Percentiles rank a stretch among this genome's conserved stretches.
Evolutionary conservation across 2,113 vertebrate species (phyloP).

Genomic region (Alligator sinensis): DNA sequence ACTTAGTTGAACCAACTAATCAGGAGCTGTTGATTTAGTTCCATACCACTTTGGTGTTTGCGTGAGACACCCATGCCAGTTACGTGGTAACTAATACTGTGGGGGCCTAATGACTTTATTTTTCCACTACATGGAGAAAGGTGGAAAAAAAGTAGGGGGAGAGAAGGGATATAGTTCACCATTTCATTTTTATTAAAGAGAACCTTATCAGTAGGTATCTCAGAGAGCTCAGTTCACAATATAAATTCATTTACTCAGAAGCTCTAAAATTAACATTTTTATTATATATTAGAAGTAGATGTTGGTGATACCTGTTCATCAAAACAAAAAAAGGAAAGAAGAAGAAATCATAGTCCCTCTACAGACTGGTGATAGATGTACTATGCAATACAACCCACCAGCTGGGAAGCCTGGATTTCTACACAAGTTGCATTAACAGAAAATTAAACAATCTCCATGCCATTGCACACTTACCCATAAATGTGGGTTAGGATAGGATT

Average conservation of each 20-base stretch:
- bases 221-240: background rate
- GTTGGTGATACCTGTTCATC: background rate
- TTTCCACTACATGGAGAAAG: slow-evolving; percentile 47
- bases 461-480: slow-evolving; percentile 39
- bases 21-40: slow-evolving; percentile 81
- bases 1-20: slow-evolving; percentile 82
- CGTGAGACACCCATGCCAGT: slow-evolving; percentile 69
- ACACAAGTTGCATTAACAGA: slow-evolving; percentile 49
- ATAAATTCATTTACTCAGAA: background rate
- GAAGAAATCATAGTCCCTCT: slow-evolving; percentile 9
- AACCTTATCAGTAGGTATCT: background rate
- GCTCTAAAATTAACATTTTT: background rate
- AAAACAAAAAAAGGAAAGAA: background rate
- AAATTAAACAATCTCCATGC: slow-evolving; percentile 46
- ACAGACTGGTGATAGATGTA: slow-evolving; percentile 19
- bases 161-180: slow-evolving; percentile 36
- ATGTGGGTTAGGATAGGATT: slow-evolving; percentile 21
- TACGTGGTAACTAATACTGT: slow-evolving; percentile 5
- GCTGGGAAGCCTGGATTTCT: slow-evolving; percentile 38
- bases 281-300: background rate
- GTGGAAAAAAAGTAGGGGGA: background rate
- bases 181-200: slow-evolving; percentile 29
- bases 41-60: slow-evolving; percentile 69
- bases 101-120: slow-evolving; percentile 7
- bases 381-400: slow-evolving; percentile 27